Percentiles rank a stretch among this genome's conserved stretches.
Evolutionary conservation across 92 coral and sea anemone species (phyloP).

Genomic region (Parazoanthus swiftii): DNA sequence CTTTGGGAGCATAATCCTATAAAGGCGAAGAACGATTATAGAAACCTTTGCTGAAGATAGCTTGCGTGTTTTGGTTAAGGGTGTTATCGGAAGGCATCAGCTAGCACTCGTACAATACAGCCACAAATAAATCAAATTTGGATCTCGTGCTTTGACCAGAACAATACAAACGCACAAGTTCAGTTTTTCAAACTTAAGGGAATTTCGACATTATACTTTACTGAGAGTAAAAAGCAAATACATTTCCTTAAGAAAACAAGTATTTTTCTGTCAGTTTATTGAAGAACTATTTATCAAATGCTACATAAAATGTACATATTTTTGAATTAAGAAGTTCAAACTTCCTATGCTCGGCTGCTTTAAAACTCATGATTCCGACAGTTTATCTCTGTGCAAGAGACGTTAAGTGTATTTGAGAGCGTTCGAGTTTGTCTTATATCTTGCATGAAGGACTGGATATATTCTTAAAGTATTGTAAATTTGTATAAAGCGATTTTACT

Average conservation of each 20-base stretch:
- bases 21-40: background rate
- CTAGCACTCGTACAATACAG: background rate
- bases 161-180: background rate
- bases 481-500: no score
- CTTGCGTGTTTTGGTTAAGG: background rate
- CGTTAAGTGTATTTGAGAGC: no score
- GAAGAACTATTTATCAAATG: background rate
- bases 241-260: background rate
- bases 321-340: no score
- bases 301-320: no score
- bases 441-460: no score
- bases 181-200: background rate
- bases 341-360: no score
- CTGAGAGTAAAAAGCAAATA: background rate
- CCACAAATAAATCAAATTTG: background rate
- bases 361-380: no score
- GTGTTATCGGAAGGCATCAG: background rate
- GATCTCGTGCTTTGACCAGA: background rate
- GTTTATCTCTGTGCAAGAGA: no score
- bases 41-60: background rate
- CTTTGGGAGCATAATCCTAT: conserved; percentile 8
- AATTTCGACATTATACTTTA: background rate
- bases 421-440: no score
- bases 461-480: no score
- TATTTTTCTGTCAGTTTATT: no score